phyloP scores from a whole-genome alignment of 35 echinoderm and acorn worm species.

The Antedon bifida region DNA sequence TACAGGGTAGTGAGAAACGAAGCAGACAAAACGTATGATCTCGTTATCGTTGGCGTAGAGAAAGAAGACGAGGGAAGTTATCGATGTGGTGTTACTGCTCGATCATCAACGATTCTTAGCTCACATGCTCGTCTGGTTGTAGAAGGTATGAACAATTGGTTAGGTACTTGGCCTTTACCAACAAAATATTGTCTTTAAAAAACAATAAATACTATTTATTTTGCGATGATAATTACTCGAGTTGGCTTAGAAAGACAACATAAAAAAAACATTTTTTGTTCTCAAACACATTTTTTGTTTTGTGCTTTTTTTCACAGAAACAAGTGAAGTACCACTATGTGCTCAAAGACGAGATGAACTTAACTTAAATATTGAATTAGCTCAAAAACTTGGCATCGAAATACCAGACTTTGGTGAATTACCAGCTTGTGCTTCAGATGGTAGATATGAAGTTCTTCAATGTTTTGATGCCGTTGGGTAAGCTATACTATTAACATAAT shows the following conservation, averaged over 20 bases:
- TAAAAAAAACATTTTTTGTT: no score
- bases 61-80: not conserved
- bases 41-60: not conserved
- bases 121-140: not conserved
- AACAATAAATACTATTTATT: no score
- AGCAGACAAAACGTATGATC: not conserved
- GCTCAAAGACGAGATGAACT: not conserved
- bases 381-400: not conserved
- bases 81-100: not conserved
- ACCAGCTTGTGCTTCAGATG: not conserved
- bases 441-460: not conserved
- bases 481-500: not conserved
- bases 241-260: no score
- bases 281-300: no score
- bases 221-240: no score
- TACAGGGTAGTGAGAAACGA: not conserved
- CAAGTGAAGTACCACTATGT: no score
- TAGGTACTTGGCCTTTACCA: no score
- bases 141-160: not conserved
- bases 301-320: not conserved
- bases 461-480: not conserved
- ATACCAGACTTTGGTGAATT: not conserved
- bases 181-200: no score
- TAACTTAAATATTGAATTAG: not conserved
- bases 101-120: not conserved